These are phyloP conservation scores for Datnioides undecimradiatus DNA, from an alignment of 2,113 vertebrate genomes.

Conservation along the genomic window DNA sequence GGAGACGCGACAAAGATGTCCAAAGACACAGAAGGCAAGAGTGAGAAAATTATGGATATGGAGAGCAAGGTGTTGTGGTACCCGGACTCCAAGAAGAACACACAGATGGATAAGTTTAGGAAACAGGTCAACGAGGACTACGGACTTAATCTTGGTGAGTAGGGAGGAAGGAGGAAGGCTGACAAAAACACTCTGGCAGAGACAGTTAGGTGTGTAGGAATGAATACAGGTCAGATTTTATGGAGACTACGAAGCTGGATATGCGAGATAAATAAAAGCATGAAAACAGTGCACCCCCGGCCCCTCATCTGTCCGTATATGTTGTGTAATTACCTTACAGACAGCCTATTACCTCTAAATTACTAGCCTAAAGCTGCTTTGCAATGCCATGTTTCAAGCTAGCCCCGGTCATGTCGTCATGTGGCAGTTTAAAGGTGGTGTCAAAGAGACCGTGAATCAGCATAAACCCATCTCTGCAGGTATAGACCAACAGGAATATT, in stretches of 20 bases:
- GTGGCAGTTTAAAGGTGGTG: neutral
- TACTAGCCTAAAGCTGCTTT: neutral
- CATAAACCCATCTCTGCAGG: neutral
- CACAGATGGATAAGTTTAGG: constrained; percentile 93
- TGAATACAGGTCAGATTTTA: constrained; percentile 22
- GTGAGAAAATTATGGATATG: constrained; percentile 91
- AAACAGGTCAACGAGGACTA: constrained; percentile 85
- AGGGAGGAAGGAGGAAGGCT: neutral
- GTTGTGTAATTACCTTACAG: neutral
- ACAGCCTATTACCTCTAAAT: neutral
- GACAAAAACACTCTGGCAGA: neutral
- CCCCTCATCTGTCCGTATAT: neutral
- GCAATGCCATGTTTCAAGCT: neutral
- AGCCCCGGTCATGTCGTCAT: constrained; percentile 2
- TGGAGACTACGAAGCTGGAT: constrained; percentile 3
- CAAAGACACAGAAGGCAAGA: constrained; percentile 79
- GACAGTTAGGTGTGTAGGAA: neutral
- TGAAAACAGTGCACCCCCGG: neutral
- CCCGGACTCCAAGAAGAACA: constrained; percentile 93
- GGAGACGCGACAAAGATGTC: constrained; percentile 84
- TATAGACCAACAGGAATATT: neutral
- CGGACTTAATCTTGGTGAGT: constrained; percentile 92
- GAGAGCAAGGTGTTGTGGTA: constrained; percentile 94
- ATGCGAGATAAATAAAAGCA: neutral
- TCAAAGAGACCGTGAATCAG: neutral